Evolutionary conservation across 1,140 invertebrate species (phyloP).

Genomic region (Melitaea cinxia): DNA sequence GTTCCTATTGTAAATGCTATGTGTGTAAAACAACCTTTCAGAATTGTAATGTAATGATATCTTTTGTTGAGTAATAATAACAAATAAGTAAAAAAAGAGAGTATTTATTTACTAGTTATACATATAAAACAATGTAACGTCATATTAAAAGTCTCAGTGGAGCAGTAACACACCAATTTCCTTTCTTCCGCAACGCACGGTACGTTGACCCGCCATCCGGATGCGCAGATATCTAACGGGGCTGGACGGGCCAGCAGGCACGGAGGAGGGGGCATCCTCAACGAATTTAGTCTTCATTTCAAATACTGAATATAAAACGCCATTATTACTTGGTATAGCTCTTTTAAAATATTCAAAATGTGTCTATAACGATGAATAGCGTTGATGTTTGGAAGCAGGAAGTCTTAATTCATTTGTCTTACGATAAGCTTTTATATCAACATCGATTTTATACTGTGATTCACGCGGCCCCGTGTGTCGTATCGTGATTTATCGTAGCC

Average conservation of each 20-base stretch:
- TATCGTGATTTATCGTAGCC: too few relatives aligned
- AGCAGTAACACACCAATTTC: slow-evolving; percentile 33
- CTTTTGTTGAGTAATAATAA: too few relatives aligned
- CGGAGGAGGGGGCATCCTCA: slow-evolving; percentile 31
- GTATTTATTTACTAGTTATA: too few relatives aligned
- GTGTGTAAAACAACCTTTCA: too few relatives aligned
- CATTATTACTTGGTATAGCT: slow-evolving; percentile 1
- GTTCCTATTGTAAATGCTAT: too few relatives aligned
- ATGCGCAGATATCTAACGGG: slow-evolving; percentile 40
- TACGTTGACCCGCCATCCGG: slow-evolving; percentile 37
- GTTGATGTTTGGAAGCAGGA: slow-evolving; percentile 5
- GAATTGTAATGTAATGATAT: too few relatives aligned
- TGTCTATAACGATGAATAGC: slow-evolving; percentile 10
- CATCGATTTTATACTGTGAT: too few relatives aligned
- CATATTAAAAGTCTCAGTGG: not conserved
- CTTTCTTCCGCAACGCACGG: slow-evolving; percentile 41
- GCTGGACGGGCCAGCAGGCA: slow-evolving; percentile 15
- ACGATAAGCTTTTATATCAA: not conserved
- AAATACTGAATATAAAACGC: slow-evolving; percentile 15
- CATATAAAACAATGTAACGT: too few relatives aligned
- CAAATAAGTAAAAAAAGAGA: too few relatives aligned
- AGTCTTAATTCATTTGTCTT: not conserved
- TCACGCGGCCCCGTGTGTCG: too few relatives aligned
- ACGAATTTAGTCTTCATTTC: slow-evolving; percentile 17
- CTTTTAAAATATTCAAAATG: slow-evolving; percentile 18